Evolutionary conservation across 1,140 invertebrate species (phyloP), one percentile per base, ranked within the genome.

Genomic region (Solenopsis invicta): DNA sequence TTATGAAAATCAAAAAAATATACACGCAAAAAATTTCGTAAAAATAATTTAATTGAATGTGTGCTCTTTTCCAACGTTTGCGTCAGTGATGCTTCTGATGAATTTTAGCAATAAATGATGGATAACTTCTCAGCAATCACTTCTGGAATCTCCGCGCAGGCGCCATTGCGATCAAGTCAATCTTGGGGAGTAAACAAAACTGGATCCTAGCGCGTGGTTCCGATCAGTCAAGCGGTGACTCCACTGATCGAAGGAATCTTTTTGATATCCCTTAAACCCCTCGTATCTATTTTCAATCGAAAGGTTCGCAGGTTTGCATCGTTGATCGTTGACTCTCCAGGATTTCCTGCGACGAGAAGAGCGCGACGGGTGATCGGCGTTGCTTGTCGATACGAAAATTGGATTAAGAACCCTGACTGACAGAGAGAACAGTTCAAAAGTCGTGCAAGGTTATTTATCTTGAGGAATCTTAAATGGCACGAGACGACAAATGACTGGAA

Each of bases 181-280:
- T 24, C 61, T 66, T 54, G 4, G 34, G 29, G 34, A 56, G 78
- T 87, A 94, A 94, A 94, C 93, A 94, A 94, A 94, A 94, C 89
- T 91, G n/a, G 69, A 82, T 85, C 90, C 78, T 87, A 93, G 88
- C 92, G 91, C 93, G 90, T 94, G 92, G 91, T 89, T 93, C 86
- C 62, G 88, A 93, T 87, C 93, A 95, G 94, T 95, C 77, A 91
- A 89, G 89, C 92, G 87, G 85, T 90, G 91, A 91, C 93, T 91
- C 91, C 66, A 90, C 86, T 85, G 56, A 62, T 75, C 37, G 72
- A 87, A 88, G 85, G 87, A 90, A 56, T 76, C 84, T 52, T 10
- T 10, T 48, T 18, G 41, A n/a, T 72, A 77, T 41, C 29, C 34
- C 48, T 3, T 29, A 16, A 61, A 48, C 24, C 12, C 45, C 41